Evolutionary conservation across 2,797 vertebrate genomes (phyloP).

Genomic region (Trichosurus vulpecula): DNA sequence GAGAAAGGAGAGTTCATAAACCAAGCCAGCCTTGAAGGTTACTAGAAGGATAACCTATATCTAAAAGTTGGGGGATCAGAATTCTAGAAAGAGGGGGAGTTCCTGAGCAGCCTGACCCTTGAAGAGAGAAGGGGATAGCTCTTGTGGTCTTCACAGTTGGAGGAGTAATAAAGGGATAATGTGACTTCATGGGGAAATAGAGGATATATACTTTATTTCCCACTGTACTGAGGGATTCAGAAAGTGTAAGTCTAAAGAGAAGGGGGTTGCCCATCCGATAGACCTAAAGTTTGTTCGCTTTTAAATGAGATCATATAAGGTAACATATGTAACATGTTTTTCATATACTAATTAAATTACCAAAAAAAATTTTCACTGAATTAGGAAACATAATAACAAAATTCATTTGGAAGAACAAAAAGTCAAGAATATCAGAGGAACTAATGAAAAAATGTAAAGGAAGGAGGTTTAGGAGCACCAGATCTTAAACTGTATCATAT

Average conservation of each 20-base stretch:
- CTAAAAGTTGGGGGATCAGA: background rate
- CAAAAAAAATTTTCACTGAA: background rate
- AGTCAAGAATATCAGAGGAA: background rate
- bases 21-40: background rate
- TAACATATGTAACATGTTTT: background rate
- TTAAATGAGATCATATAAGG: background rate
- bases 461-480: background rate
- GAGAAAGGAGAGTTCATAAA: background rate
- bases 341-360: background rate
- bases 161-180: background rate
- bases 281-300: background rate
- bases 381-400: background rate
- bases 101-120: background rate
- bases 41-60: background rate
- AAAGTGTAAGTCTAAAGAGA: background rate
- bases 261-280: background rate
- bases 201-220: background rate
- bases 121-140: background rate
- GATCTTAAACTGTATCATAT: background rate
- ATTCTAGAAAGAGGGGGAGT: background rate
- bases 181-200: background rate
- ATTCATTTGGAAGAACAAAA: background rate
- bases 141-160: background rate
- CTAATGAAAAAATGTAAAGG: background rate
- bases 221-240: background rate